These are phyloP conservation scores for Mareca strepera DNA, from an alignment of 2,797 vertebrate genomes.

Conservation along the genomic window DNA sequence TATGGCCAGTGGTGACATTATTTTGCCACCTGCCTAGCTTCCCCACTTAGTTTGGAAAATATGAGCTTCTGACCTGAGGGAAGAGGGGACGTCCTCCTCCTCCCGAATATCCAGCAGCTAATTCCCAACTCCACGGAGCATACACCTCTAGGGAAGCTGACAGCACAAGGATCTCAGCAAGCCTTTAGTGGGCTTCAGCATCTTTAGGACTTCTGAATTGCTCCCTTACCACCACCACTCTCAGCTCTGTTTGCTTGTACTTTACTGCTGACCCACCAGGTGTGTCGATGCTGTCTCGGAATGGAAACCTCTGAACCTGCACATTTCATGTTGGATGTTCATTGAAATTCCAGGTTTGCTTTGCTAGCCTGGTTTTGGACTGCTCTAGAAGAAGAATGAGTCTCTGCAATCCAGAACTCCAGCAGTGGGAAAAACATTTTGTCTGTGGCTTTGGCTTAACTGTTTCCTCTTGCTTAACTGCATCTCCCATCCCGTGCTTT, in stretches of 20 bases:
- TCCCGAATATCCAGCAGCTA: neutral
- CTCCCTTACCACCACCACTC: neutral
- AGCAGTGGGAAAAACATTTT: neutral
- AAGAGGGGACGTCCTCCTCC: neutral
- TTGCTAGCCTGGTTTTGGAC: neutral
- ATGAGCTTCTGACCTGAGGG: accelerated
- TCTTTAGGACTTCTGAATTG: neutral
- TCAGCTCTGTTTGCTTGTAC: neutral
- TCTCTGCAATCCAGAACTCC: neutral
- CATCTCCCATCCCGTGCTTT: neutral
- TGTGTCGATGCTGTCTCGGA: neutral
- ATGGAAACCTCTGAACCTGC: neutral
- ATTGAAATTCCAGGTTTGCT: neutral
- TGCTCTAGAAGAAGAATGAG: neutral
- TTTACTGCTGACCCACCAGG: neutral
- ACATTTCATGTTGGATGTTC: neutral
- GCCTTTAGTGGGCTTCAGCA: accelerated
- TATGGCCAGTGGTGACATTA: neutral
- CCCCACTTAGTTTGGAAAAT: neutral
- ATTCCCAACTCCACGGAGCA: neutral
- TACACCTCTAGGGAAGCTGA: accelerated
- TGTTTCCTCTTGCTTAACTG: neutral
- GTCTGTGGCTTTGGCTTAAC: neutral
- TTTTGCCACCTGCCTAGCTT: neutral
- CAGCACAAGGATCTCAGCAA: neutral